Evolutionary conservation across 1,140 invertebrate species (phyloP).

Genomic region (Zaprionus africanus): DNA sequence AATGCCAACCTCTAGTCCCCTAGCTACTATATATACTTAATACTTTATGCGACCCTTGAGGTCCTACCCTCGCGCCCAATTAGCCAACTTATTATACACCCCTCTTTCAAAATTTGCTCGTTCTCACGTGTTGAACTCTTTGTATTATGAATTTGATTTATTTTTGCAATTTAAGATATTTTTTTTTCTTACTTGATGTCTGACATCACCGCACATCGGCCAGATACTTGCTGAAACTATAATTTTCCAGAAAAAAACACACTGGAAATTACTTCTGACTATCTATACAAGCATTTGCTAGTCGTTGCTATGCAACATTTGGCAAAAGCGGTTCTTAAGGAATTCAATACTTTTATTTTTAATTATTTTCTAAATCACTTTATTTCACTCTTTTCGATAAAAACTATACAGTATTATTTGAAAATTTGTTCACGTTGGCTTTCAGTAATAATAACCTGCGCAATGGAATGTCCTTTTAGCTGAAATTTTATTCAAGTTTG

Average conservation of each 20-base stretch:
- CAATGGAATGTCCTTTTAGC: conserved; percentile 78
- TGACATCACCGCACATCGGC: conserved; percentile 16
- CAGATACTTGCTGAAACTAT: conserved; percentile 12
- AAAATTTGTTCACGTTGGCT: conserved; percentile 55
- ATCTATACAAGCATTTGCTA: background rate
- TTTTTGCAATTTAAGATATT: conserved; percentile 19
- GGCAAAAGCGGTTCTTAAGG: background rate
- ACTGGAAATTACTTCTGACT: background rate
- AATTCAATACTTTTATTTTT: background rate
- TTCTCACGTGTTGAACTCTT: conserved; percentile 28
- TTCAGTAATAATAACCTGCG: conserved; percentile 62
- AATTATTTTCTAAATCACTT: conserved; percentile 13
- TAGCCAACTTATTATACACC: conserved; percentile 9
- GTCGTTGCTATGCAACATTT: background rate
- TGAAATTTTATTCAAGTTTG: conserved; percentile 59
- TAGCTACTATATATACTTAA: conserved; percentile 3
- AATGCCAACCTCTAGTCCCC: conserved; percentile 29
- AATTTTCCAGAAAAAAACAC: background rate
- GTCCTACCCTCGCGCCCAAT: conserved; percentile 6
- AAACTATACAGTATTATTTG: conserved; percentile 24
- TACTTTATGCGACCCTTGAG: background rate
- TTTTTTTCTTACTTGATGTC: background rate
- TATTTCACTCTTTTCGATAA: conserved; percentile 42
- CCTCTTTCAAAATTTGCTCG: conserved; percentile 31
- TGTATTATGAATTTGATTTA: conserved; percentile 26